Base-by-base conservation (phyloP, 2,113 vertebrate species). In the Tenrec ecaudatus region DNA sequence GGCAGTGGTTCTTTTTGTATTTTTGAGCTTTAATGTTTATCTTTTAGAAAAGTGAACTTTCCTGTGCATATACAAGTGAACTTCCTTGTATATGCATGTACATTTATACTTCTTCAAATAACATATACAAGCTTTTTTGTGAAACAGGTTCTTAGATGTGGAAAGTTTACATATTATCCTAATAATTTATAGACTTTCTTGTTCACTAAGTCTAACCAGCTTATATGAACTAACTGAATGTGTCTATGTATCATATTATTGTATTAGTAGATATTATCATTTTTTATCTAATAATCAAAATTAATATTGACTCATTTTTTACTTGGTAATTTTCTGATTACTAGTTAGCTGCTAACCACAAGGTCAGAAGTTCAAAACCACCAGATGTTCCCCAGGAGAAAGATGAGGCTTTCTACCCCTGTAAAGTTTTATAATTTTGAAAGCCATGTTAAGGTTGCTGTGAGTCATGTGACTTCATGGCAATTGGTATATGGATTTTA, bases 21-120 rank as follows among this genome's bases (percentile, higher is more conserved):
- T 94, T 93, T 92, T 81, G 27, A 91, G 43, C 53, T 93, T 80
- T 58, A 57, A 53, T 81, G 58, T 69, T 92, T 66, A 9, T 87
- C 81, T 88, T 84, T 82, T 5, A n/a, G n/a, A n/a, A n/a, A n/a
- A n/a, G n/a, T n/a, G n/a, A n/a, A n/a, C n/a, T n/a, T n/a, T n/a
- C n/a, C n/a, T n/a, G n/a, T n/a, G n/a, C n/a, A n/a, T n/a, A n/a
- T n/a, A n/a, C n/a, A n/a, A n/a, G n/a, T n/a, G n/a, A n/a, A n/a
- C 11, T 43, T 60, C 10, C 31, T 89, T 93, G 3, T 27, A 16
- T 64, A 14, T 62, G 60, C 33, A 19, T 60, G 23, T 25, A 11
- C 23, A 20, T 62, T 6, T 62, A 20, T 62, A 25, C 2, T n/a
- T 88, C 10, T 80, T 84, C 47, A 20, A 92, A 53, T 75, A 64